These are phyloP conservation scores for Rhingia rostrata DNA, from an alignment of 2,888 invertebrate genomes.

Conservation along the genomic window DNA sequence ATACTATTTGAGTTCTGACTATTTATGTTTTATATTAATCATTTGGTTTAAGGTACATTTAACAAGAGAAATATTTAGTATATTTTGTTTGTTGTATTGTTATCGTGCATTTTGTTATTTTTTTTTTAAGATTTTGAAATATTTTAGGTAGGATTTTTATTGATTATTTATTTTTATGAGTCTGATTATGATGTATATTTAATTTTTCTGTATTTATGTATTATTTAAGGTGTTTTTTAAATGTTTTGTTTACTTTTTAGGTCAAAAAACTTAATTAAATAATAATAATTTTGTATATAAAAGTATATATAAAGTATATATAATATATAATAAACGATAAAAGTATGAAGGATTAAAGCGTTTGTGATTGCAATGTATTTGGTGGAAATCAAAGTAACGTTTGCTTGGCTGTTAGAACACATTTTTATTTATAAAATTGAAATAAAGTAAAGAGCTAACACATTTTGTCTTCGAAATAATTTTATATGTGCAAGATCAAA, in stretches of 20 bases:
- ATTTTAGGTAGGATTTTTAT: constrained; percentile 18
- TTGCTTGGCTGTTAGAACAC: no score
- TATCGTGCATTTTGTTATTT: constrained; percentile 52
- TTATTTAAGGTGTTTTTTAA: constrained; percentile 1
- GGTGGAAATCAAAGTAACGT: no score
- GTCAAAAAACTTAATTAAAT: neutral
- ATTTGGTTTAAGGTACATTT: constrained; percentile 55
- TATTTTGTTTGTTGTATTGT: constrained; percentile 23
- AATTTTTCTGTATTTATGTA: constrained; percentile 7
- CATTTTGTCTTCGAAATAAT: no score
- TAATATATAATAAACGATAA: no score
- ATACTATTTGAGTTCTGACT: constrained; percentile 48
- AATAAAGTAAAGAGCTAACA: no score
- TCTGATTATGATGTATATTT: constrained; percentile 35
- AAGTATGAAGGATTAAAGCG: no score
- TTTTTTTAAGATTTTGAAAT: constrained; percentile 8
- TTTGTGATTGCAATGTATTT: no score
- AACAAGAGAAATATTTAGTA: constrained; percentile 40
- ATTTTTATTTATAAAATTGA: no score
- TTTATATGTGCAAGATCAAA: no score
- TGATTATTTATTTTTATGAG: constrained; percentile 15
- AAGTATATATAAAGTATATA: no score
- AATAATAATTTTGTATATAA: neutral
- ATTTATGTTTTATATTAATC: constrained; percentile 21
- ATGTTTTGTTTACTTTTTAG: constrained; percentile 7